Conservation (phyloP, 1,140 invertebrate genomes). For the Meloidogyne floridensis region DNA sequence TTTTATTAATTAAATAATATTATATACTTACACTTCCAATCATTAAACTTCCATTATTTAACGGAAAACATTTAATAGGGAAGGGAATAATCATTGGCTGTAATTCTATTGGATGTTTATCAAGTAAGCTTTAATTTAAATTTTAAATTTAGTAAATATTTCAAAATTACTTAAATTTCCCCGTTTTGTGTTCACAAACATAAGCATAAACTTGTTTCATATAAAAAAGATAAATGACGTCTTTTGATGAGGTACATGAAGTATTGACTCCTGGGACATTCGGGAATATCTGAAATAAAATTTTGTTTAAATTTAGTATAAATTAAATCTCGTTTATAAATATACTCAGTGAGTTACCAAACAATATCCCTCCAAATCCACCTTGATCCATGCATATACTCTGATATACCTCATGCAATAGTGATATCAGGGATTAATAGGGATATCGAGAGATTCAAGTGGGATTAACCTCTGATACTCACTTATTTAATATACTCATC, state of each 20-base stretch:
- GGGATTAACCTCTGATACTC: too few species aligned
- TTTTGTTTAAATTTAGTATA: neutral
- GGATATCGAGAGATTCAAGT: too few species aligned
- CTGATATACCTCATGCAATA: too few species aligned
- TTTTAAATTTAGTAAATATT: neutral
- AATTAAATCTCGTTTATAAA: neutral
- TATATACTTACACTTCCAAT: neutral
- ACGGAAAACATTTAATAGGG: conserved; percentile 9
- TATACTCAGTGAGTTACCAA: too few species aligned
- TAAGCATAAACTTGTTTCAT: conserved; percentile 4
- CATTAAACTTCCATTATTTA: conserved; percentile 4
- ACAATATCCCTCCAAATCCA: too few species aligned
- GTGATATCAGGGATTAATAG: too few species aligned
- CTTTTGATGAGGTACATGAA: neutral
- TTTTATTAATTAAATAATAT: neutral
- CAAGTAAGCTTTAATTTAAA: conserved; percentile 1
- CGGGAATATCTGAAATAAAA: neutral
- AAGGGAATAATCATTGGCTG: neutral
- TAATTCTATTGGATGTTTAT: neutral
- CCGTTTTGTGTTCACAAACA: neutral
- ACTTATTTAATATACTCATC: too few species aligned
- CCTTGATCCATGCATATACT: too few species aligned
- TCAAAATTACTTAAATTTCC: neutral
- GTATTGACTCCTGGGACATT: neutral
- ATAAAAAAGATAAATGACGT: neutral